These are phyloP conservation scores for Yponomeuta plumbellus DNA, from an alignment of 2,888 invertebrate species.

Conservation along the genomic window DNA sequence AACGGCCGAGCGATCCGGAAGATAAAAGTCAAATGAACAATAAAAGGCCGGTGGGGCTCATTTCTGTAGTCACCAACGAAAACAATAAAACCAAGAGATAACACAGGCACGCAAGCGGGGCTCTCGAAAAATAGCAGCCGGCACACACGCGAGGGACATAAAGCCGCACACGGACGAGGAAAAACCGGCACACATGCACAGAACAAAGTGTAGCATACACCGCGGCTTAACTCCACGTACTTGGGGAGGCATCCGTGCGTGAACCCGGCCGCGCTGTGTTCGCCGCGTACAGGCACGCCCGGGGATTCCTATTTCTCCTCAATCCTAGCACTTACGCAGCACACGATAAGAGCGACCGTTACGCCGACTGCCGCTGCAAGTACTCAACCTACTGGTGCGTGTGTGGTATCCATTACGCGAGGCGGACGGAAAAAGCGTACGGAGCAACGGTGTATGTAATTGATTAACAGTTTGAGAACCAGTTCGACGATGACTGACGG, in stretches of 20 bases:
- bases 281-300: background rate
- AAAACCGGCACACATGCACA: conserved; percentile 41
- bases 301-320: background rate
- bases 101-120: conserved; percentile 57
- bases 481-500: conserved; percentile 39
- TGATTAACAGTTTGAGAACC: conserved; percentile 67
- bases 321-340: background rate
- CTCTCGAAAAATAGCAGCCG: conserved; percentile 59
- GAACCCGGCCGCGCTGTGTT: conserved; percentile 37
- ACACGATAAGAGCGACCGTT: background rate
- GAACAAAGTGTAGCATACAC: conserved; percentile 29
- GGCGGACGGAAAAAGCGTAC: conserved; percentile 55
- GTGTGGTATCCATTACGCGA: conserved; percentile 64
- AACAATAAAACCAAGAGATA: conserved; percentile 66
- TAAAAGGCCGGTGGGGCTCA: conserved; percentile 52
- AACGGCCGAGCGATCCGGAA: conserved; percentile 34
- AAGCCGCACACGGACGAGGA: conserved; percentile 41
- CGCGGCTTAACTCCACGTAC: conserved; percentile 45
- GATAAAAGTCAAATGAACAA: conserved; percentile 55
- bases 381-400: conserved; percentile 31
- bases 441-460: conserved; percentile 65
- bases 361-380: too few relatives aligned
- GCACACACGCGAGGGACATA: conserved; percentile 40
- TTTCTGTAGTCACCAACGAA: conserved; percentile 57
- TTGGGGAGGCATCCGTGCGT: conserved; percentile 64